A percentile compares a stretch with the other conserved stretches of the same genome.
Evolutionary conservation across 92 coral and sea anemone species (phyloP).

Genomic region (Siderastrea radians): DNA sequence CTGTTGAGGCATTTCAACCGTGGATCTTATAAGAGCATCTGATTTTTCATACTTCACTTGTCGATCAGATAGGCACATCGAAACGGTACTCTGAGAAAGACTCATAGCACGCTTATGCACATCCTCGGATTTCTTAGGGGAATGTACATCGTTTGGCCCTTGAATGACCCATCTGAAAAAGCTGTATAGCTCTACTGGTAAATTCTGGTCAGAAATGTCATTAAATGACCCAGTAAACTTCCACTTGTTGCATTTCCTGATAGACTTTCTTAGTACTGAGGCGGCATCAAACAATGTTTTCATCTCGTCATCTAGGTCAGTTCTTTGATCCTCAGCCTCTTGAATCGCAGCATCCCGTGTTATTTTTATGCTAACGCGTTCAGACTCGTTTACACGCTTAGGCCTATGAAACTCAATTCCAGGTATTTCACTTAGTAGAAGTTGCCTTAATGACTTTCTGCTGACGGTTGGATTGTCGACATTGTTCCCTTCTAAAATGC

Average conservation of each 20-base stretch:
- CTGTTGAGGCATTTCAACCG: constrained; percentile 82
- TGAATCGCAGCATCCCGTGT: constrained; percentile 70
- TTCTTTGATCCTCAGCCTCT: constrained; percentile 48
- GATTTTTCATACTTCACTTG: constrained; percentile 64
- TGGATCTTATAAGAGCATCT: constrained; percentile 17
- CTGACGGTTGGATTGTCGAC: constrained; percentile 45
- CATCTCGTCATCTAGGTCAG: constrained; percentile 61
- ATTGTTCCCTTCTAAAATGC: constrained; percentile 67
- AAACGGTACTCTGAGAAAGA: constrained; percentile 71
- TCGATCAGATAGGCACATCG: constrained; percentile 72
- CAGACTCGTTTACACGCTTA: constrained; percentile 79
- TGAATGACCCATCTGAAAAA: constrained; percentile 78
- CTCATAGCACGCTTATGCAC: constrained; percentile 75
- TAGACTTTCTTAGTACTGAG: constrained; percentile 68
- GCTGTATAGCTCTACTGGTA: constrained; percentile 72
- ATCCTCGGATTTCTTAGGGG: constrained; percentile 60
- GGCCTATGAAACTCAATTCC: constrained; percentile 75
- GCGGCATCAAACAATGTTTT: constrained; percentile 82
- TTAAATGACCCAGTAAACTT: constrained; percentile 74
- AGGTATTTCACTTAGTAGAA: constrained; percentile 71
- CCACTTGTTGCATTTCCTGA: constrained; percentile 79
- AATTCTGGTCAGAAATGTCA: constrained; percentile 45
- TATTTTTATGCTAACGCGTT: constrained; percentile 65
- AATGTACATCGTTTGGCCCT: constrained; percentile 57
- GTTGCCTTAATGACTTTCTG: constrained; percentile 61